Evolutionary conservation across 2,888 invertebrate genomes (phyloP).

Genomic region (Scelioninae gen. 2): DNA sequence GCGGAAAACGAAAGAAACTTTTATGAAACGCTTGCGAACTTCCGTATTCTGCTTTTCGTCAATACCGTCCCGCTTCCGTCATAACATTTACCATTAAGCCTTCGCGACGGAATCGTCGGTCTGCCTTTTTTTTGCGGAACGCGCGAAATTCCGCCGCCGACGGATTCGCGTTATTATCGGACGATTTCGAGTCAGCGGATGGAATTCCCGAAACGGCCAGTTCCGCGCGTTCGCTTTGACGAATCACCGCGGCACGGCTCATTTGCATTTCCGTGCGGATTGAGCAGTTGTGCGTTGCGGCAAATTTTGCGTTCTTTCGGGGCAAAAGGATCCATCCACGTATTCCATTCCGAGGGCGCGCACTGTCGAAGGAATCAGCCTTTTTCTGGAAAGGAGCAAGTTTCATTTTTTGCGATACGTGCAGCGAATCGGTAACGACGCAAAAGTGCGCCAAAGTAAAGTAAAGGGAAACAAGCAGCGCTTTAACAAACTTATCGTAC

Average conservation of each 20-base stretch:
- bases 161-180: not conserved
- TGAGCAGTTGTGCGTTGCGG: slow-evolving; percentile 41
- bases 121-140: not conserved
- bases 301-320: slow-evolving; percentile 39
- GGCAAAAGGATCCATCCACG: slow-evolving; percentile 40
- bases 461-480: slow-evolving; percentile 55
- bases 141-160: not conserved
- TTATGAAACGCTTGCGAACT: slow-evolving; percentile 39
- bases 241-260: slow-evolving; percentile 31
- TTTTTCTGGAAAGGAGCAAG: slow-evolving; percentile 50
- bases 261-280: slow-evolving; percentile 37
- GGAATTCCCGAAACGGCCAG: slow-evolving; percentile 3
- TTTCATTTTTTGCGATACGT: slow-evolving; percentile 58
- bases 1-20: slow-evolving; percentile 29
- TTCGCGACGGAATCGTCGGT: slow-evolving; percentile 15
- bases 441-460: slow-evolving; percentile 52
- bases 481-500: slow-evolving; percentile 60
- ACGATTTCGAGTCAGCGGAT: not conserved
- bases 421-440: slow-evolving; percentile 54
- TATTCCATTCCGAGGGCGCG: slow-evolving; percentile 40
- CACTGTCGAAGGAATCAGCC: slow-evolving; percentile 45
- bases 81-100: slow-evolving; percentile 40
- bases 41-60: slow-evolving; percentile 35
- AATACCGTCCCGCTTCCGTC: slow-evolving; percentile 26
- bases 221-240: slow-evolving; percentile 32